phyloP scores from a whole-genome alignment of 2,797 vertebrate genomes.

The Thamnophis elegans region DNA sequence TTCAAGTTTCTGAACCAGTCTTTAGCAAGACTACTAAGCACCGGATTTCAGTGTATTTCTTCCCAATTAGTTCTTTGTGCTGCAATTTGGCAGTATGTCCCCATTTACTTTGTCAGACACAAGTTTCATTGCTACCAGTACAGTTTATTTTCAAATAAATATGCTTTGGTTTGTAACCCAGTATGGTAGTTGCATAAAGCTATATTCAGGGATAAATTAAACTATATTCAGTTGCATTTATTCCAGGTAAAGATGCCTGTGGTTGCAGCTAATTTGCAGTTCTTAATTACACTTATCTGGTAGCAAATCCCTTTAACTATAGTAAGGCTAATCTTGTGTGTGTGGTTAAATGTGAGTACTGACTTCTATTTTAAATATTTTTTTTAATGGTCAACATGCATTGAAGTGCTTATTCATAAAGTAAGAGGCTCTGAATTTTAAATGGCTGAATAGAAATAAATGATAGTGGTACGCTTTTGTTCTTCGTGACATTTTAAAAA shows the following conservation, averaged over 20 bases:
- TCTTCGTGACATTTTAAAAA: background rate
- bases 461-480: background rate
- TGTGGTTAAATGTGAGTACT: background rate
- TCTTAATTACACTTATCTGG: background rate
- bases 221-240: background rate
- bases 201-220: background rate
- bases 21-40: background rate
- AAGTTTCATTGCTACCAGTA: background rate
- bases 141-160: background rate
- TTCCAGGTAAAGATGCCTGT: background rate
- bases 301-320: background rate
- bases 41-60: background rate
- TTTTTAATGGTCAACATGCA: background rate
- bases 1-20: background rate
- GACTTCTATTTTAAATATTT: background rate
- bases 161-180: background rate
- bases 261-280: background rate
- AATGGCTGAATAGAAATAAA: constrained; percentile 19
- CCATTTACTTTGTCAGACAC: background rate
- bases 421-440: constrained; percentile 31
- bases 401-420: background rate
- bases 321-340: background rate
- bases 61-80: background rate
- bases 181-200: background rate
- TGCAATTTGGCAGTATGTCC: background rate